Base-by-base conservation (phyloP, 1,140 invertebrate species). In the Hylaeus anthracinus region DNA sequence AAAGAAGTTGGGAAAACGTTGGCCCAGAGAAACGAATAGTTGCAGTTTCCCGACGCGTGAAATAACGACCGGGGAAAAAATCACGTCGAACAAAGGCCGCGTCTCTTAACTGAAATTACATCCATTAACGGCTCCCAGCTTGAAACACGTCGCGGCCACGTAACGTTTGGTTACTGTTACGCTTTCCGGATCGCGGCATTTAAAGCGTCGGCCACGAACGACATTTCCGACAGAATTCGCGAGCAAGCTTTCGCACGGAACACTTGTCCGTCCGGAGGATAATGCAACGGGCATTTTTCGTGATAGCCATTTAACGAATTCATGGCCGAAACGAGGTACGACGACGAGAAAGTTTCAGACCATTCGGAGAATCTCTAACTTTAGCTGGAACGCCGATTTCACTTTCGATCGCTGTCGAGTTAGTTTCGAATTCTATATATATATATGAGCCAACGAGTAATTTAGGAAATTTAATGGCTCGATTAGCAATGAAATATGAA, bases 21-120 rank as follows among this genome's bases (percentile, higher is more conserved):
- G 1, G 8, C 5, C 45, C 8, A 5, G 4, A 48, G 12, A 10
- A 41, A 63, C n/a, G 4, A 51, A 67, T 43, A 4, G 43, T 15
- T 48, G 26, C 37, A 15, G 5, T 70, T 56, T 4, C 65, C 45
- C 37, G 55, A 3, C 14, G 43, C n/a, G 2, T 43, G 5, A 56
- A 48, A 41, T 0, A 15, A 12, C 58, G 5, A 55, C 9, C 26
- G 2, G 43, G 10, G 10, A 51, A 1, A 1, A 48, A 39, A 43
- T 55, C 45, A 39, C 55, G 66, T 10, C 6, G 45, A 39, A 60
- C 69, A 63, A 53, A 53, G 69, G 37, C 70, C n/a, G n/a, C 26
- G 64, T n/a, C 43, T 67, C 53, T 79, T 45, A 73, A 65, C 77
- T 79, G 77, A 65, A 79, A 79, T 79, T 79, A 79, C 77, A 79